Base-by-base conservation (phyloP, 30 jellyfish, hydroid and myxozoan species). In the Mastigias papua region DNA sequence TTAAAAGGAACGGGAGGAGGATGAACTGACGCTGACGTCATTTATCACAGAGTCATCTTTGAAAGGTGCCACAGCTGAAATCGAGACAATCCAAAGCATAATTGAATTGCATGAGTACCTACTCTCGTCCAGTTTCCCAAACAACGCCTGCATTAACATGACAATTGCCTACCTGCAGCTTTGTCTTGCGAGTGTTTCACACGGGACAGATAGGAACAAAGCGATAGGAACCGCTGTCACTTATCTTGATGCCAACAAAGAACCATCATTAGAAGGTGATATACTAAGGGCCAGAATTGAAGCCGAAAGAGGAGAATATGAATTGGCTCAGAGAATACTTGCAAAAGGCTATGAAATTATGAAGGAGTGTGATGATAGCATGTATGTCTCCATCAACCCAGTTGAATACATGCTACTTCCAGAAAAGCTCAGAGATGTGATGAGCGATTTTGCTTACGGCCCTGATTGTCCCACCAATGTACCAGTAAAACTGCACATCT, bases 61-160 rank as follows among this genome's bases (percentile, higher is more conserved):
- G 67, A 51, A 21, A 5, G 67, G 67, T 21, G 67, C 67, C 25
- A 51, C 67, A 51, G 67, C 67, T 5, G 67, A 51, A 51, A 51
- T 17, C 25, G 67, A 51, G 17, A 5, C 67, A 51, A 51, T 51
- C 67, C 5, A 51, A 51, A 51, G 17, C 25, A 51, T 51, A 51
- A 51, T 51, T 51, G 27, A 51, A 51, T 2, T 51, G 67, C 67
- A 51, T 51, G 67, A 51, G 25, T 51, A 51, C 67, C 67, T 51
- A 8, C 67, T 51, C 27, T 10, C 67, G 25, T 10, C 23, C 25
- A 51, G 23, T 17, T 51, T 51, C 67, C 67, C 7, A 21, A 51
- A 51, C 27, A 51, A 51, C 67, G 5, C 67, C 2, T 4, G 25
- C 25, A 21, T 51, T 1, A 16, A 51, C 5, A 13, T 51, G 27